phyloP scores from a whole-genome alignment of 1,140 invertebrate genomes.

The Drosophila willistoni region DNA sequence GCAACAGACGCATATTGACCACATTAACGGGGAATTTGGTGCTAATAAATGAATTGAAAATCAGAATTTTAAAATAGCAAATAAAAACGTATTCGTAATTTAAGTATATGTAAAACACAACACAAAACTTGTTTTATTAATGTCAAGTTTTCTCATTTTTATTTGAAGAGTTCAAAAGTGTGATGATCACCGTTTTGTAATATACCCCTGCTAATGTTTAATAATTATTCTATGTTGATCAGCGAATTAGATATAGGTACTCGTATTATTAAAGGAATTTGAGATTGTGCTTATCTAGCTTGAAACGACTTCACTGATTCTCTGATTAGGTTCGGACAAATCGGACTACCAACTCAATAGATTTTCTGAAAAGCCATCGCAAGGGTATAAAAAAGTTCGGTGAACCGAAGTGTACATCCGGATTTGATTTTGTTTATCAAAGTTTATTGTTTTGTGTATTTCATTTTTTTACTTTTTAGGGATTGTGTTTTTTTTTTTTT shows the following conservation, averaged over 20 bases:
- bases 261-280: no score
- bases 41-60: not conserved
- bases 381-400: not conserved
- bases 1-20: not conserved
- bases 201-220: not conserved
- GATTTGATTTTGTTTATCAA: constrained; percentile 33
- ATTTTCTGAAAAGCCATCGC: not conserved
- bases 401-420: not conserved
- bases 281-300: not conserved
- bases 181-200: not conserved
- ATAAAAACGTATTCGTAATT: not conserved
- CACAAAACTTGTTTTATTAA: constrained; percentile 9
- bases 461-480: constrained; percentile 28
- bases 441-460: constrained; percentile 34
- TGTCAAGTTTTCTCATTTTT: constrained; percentile 27
- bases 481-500: constrained; percentile 40
- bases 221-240: not conserved
- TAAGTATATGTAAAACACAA: not conserved
- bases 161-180: constrained; percentile 30
- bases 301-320: not conserved
- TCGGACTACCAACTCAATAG: not conserved
- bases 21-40: not conserved
- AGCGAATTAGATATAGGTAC: not conserved
- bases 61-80: not conserved
- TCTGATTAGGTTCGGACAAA: not conserved